phyloP scores from a whole-genome alignment of 2,113 vertebrate genomes.

The Malaclemys terrapin region DNA sequence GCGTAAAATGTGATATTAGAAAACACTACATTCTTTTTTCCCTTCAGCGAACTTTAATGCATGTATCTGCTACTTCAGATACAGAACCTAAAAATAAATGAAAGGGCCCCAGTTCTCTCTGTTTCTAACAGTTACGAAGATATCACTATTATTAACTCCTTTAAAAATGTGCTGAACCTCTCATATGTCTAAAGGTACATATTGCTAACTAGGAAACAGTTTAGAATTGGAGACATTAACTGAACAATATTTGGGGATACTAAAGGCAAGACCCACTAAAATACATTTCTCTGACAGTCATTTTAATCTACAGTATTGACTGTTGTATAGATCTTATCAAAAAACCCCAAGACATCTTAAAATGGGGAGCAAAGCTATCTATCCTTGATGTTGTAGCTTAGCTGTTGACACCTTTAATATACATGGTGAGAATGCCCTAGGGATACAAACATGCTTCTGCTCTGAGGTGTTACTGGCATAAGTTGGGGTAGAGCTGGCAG shows the following conservation, averaged over 20 bases:
- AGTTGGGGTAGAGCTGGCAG: neutral
- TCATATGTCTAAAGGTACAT: neutral
- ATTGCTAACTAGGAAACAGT: neutral
- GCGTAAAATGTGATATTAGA: neutral
- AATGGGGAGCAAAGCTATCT: neutral
- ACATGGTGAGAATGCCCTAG: neutral
- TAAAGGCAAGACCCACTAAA: neutral
- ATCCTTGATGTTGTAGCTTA: neutral
- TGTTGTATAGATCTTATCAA: neutral
- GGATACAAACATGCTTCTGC: neutral
- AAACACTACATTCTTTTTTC: neutral
- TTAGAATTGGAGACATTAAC: neutral
- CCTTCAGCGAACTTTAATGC: neutral
- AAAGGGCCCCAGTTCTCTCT: neutral
- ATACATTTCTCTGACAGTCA: neutral
- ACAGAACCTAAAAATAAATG: neutral
- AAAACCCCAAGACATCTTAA: neutral
- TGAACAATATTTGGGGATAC: neutral
- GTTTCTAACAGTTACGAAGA: neutral
- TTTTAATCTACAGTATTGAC: neutral
- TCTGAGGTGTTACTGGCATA: neutral
- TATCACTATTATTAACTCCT: neutral
- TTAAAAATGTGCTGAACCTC: neutral
- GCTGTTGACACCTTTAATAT: neutral
- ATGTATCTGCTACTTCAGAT: accelerated